Base-by-base conservation (phyloP, 1,140 invertebrate genomes). In the Heterodera schachtii region DNA sequence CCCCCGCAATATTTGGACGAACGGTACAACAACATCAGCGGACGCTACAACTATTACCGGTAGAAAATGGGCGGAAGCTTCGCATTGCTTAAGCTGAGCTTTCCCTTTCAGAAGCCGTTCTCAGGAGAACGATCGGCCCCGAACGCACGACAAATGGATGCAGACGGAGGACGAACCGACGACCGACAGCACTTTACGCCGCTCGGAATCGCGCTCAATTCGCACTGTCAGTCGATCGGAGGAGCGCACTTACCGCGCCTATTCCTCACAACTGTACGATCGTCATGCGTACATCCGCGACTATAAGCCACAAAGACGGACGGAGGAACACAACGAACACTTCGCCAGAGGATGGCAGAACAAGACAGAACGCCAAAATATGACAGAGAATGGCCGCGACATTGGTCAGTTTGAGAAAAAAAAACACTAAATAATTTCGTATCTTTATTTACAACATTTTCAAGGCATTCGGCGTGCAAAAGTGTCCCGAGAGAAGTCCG, bases 231-330 rank as follows among this genome's bases (percentile, higher is more conserved):
- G 74, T 64, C 57, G 76, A 21, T 19, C 57, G 16, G 19, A 69
- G 43, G 75, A 70, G 75, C 77, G 70, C 41, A 84, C 83, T 47
- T 84, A 83, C 64, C 66, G 82, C 16, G 82, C 83, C 57, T 84
- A 84, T 71, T 84, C 71, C 16, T 84, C 83, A 21, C 82, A 84
- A 43, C 21, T 84, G 44, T 84, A 84, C 75, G 81, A 84, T 19
- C 57, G 83, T 16, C 67, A 84, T 60, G 82, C 82, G 16, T 81
- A 77, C 60, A 49, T 80, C 9, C 74, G 81, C 44, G 83, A 81
- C 47, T 83, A 83, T 49, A 41, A 44, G 52, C 16, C 75, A 9
- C 67, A 46, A 13, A 52, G 16, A 11, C 21, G 71, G 70, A 31
- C 66, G 3, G 9, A 49, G 47, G n/a, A 52, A 47, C 57, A 46